These are phyloP conservation scores for Teinopalpus imperialis DNA, from an alignment of 2,888 invertebrate genomes.

Conservation along the genomic window DNA sequence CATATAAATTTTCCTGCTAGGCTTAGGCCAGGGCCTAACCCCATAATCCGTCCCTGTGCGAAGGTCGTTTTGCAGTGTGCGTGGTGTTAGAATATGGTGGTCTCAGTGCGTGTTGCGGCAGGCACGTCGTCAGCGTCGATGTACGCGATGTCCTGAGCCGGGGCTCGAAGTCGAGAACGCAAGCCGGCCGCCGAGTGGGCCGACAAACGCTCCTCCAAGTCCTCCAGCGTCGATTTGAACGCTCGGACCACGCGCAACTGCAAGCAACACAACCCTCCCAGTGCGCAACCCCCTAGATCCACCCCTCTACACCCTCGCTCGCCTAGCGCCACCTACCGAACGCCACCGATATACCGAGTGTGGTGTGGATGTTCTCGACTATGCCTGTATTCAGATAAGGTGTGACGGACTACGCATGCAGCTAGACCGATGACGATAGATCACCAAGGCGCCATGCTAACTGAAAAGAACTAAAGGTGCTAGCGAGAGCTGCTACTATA, in stretches of 20 bases:
- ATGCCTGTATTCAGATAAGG: slow-evolving; percentile 59
- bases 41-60: too few species aligned
- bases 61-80: too few species aligned
- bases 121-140: slow-evolving; percentile 86
- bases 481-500: slow-evolving; percentile 44
- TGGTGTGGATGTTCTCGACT: slow-evolving; percentile 67
- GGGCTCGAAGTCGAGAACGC: slow-evolving; percentile 89
- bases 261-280: slow-evolving; percentile 84
- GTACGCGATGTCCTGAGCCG: slow-evolving; percentile 91
- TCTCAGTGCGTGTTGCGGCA: slow-evolving; percentile 58
- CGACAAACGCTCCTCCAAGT: slow-evolving; percentile 99
- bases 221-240: slow-evolving; percentile 99
- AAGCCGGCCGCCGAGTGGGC: slow-evolving; percentile 98
- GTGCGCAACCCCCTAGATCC: slow-evolving; percentile 49
- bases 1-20: too few species aligned
- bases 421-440: slow-evolving; percentile 39
- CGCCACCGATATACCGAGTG: slow-evolving; percentile 57
- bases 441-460: slow-evolving; percentile 47
- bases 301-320: slow-evolving; percentile 41
- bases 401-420: slow-evolving; percentile 44
- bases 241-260: slow-evolving; percentile 99
- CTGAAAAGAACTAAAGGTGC: slow-evolving; percentile 41
- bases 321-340: slow-evolving; percentile 33
- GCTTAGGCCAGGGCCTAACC: too few species aligned
- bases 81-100: slow-evolving; percentile 62